Percentiles rank a stretch among this genome's conserved stretches.
Evolutionary conservation across 2,797 vertebrate species (phyloP).

Genomic region (Intellagama lesueurii): DNA sequence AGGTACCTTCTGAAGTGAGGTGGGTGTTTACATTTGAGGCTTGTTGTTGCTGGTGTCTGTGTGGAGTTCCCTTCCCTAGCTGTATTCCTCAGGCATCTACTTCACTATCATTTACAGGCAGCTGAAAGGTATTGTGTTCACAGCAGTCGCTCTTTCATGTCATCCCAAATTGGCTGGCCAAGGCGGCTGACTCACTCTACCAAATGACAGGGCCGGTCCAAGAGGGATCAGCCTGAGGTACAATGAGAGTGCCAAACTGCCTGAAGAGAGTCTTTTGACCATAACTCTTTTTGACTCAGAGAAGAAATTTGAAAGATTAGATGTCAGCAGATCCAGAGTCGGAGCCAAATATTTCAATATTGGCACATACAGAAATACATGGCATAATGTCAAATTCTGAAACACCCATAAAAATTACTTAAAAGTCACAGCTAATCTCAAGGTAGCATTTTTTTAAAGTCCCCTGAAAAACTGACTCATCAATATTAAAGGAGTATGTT

Average conservation of each 20-base stretch:
- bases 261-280: slow-evolving; percentile 10
- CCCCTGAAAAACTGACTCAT: slow-evolving; percentile 69
- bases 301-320: slow-evolving; percentile 57
- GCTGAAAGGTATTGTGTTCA: no score
- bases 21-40: no score
- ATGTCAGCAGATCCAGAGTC: slow-evolving; percentile 60
- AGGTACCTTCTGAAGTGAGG: no score
- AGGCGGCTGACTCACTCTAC: no score
- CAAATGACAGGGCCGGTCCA: no score
- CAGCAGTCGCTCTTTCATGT: no score
- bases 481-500: slow-evolving; percentile 70
- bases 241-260: not conserved
- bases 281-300: slow-evolving; percentile 51
- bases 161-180: no score
- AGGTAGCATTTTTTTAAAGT: slow-evolving; percentile 68
- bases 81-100: no score
- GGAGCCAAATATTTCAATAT: slow-evolving; percentile 67
- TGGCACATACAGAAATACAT: slow-evolving; percentile 42
- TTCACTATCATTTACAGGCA: no score
- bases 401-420: slow-evolving; percentile 65
- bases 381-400: slow-evolving; percentile 67
- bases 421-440: slow-evolving; percentile 75
- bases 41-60: no score
- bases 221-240: not conserved
- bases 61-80: no score